A percentile compares a stretch with the other conserved stretches of the same genome.
Conservation (phyloP, 2,888 invertebrate genomes). For the Stenodera caucasica region DNA sequence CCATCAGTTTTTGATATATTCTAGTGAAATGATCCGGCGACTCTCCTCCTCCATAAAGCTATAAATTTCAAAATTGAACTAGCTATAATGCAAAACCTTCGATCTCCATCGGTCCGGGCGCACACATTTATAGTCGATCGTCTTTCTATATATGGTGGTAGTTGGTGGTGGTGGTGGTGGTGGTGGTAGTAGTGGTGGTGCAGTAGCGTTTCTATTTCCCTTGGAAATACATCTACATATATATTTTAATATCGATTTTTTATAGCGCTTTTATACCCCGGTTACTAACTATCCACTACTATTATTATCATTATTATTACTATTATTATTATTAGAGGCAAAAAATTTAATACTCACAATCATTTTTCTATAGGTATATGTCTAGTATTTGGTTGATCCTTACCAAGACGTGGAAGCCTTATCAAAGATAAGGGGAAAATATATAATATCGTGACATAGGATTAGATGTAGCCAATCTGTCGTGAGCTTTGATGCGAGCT, state of each 20-base stretch:
- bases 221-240: constrained; percentile 7
- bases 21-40: constrained; percentile 41
- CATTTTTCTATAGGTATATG: constrained; percentile 27
- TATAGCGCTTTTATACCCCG: not conserved
- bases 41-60: constrained; percentile 39
- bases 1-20: constrained; percentile 14
- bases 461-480: constrained; percentile 56
- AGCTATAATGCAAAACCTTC: constrained; percentile 46
- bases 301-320: not conserved
- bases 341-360: constrained; percentile 14
- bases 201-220: constrained; percentile 11
- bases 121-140: constrained; percentile 28
- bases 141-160: too few species aligned
- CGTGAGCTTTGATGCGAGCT: constrained; percentile 50
- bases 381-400: constrained; percentile 12
- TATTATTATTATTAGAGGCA: too few species aligned
- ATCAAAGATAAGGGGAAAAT: constrained; percentile 37
- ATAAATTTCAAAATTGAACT: constrained; percentile 51
- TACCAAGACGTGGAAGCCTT: constrained; percentile 17
- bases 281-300: not conserved
- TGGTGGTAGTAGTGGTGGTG: too few species aligned
- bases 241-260: constrained; percentile 11
- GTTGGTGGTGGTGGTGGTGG: too few species aligned
- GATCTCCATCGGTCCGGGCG: constrained; percentile 42
- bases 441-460: constrained; percentile 53